These are phyloP conservation scores for Cathartes aura DNA, from an alignment of 2,113 vertebrate species.

Conservation along the genomic window DNA sequence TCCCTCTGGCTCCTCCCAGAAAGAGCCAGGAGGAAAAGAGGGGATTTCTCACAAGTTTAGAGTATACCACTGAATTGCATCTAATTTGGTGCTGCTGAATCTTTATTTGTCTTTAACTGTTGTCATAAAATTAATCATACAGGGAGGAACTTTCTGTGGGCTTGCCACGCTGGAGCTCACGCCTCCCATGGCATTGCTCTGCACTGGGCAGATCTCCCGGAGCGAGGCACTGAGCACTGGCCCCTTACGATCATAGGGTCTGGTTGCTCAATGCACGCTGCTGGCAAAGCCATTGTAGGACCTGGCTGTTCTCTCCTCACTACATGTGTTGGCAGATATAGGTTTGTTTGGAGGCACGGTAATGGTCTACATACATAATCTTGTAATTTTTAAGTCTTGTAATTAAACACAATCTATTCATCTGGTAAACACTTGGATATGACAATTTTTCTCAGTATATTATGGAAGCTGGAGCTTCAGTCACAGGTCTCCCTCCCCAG, in stretches of 20 bases:
- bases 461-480: neutral
- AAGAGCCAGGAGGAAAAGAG: neutral
- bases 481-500: fast-evolving
- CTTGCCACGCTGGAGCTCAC: neutral
- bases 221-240: fast-evolving
- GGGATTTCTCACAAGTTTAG: neutral
- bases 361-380: neutral
- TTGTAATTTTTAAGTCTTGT: neutral
- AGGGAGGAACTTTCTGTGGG: neutral
- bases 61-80: neutral
- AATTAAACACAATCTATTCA: neutral
- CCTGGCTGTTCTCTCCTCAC: neutral
- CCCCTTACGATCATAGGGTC: fast-evolving
- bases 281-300: fast-evolving
- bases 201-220: neutral
- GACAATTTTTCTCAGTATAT: neutral
- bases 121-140: neutral
- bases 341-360: neutral
- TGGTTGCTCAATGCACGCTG: fast-evolving
- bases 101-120: neutral
- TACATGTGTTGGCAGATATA: fast-evolving
- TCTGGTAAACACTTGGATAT: neutral
- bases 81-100: neutral
- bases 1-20: no score
- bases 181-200: neutral